A percentile compares a stretch with the other conserved stretches of the same genome.
phyloP scores from a whole-genome alignment of 1,140 invertebrate genomes.

The Zaprionus gabonicus region DNA sequence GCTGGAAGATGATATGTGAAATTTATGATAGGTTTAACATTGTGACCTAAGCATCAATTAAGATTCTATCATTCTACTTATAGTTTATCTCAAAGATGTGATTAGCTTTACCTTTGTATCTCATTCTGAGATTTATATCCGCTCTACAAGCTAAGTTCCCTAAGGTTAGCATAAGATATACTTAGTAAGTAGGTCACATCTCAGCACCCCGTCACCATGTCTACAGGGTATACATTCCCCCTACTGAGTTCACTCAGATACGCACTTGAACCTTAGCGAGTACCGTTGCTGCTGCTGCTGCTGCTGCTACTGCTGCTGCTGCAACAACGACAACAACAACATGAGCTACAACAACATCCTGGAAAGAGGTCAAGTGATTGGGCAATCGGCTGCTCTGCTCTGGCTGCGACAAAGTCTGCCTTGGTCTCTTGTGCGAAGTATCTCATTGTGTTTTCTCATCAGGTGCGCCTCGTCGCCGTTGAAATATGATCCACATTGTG shows the following conservation, averaged over 20 bases:
- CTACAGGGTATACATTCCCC: slow-evolving; percentile 32
- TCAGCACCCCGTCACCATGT: neutral
- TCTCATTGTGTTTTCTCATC: slow-evolving; percentile 83
- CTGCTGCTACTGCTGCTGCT: slow-evolving; percentile 25
- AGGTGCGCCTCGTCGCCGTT: slow-evolving; percentile 63
- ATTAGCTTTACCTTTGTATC: neutral
- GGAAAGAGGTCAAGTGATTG: slow-evolving; percentile 82
- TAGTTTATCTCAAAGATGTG: too few species aligned
- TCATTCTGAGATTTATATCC: too few species aligned
- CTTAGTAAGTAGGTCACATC: neutral
- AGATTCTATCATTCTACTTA: too few species aligned
- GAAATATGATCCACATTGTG: slow-evolving; percentile 81
- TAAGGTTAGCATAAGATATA: neutral
- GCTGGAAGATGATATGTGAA: too few species aligned
- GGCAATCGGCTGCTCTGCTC: slow-evolving; percentile 53
- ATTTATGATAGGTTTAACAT: too few species aligned
- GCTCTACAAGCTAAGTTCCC: neutral
- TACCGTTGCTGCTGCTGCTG: slow-evolving; percentile 33
- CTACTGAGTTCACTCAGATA: slow-evolving; percentile 40
- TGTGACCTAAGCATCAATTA: too few species aligned
- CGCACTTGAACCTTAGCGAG: slow-evolving; percentile 68
- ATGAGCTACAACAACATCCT: slow-evolving; percentile 73
- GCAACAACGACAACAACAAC: slow-evolving; percentile 1
- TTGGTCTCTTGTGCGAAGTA: slow-evolving; percentile 32
- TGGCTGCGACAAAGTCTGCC: slow-evolving; percentile 15